Evolutionary conservation across 2,113 vertebrate genomes (phyloP).

Genomic region (Bagarius yarrelli): DNA sequence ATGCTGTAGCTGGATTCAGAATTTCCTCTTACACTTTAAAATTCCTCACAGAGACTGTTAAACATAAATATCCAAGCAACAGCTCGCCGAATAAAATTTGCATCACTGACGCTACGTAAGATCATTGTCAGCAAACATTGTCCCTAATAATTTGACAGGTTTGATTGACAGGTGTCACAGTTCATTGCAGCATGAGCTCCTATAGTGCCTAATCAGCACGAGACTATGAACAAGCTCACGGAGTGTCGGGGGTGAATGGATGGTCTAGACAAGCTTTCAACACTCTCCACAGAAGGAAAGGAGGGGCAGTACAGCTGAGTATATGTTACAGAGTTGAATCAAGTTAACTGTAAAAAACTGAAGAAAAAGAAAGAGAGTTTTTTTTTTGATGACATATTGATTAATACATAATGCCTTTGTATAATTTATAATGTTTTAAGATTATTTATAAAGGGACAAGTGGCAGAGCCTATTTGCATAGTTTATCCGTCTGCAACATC

Average conservation of each 20-base stretch:
- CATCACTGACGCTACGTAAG: neutral
- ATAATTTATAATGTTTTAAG: too few relatives aligned
- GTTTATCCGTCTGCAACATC: neutral
- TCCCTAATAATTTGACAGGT: neutral
- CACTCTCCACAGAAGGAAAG: constrained; percentile 16
- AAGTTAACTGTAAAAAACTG: neutral
- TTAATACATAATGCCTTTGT: neutral
- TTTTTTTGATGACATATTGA: neutral
- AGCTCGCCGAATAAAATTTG: neutral
- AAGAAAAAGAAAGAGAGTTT: neutral
- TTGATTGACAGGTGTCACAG: constrained; percentile 32
- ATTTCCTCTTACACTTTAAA: too few relatives aligned
- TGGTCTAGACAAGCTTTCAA: constrained; percentile 33
- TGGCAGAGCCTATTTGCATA: neutral
- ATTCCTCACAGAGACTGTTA: neutral
- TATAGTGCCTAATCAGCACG: neutral
- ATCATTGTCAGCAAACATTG: neutral
- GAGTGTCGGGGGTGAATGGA: constrained; percentile 12
- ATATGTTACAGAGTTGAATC: neutral
- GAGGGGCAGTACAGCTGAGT: neutral
- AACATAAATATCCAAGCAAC: neutral
- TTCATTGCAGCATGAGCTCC: neutral
- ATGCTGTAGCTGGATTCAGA: neutral
- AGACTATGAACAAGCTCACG: neutral
- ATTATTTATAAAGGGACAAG: neutral